Conservation (phyloP, 1,140 invertebrate genomes). For the Dinoponera quadriceps region DNA sequence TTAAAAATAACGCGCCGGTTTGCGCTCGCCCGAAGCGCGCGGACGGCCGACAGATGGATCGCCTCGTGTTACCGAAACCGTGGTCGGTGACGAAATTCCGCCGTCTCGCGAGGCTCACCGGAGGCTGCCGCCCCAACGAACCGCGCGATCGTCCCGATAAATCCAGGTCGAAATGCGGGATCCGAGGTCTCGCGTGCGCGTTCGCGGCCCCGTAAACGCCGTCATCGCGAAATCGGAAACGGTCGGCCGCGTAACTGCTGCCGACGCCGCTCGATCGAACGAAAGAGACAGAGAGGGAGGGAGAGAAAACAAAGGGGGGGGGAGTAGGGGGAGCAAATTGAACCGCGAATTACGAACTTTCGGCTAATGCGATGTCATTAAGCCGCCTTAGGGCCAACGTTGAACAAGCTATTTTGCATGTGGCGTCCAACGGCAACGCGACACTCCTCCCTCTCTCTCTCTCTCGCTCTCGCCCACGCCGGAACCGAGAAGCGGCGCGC, state of each 20-base stretch:
- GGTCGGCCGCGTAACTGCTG: not conserved
- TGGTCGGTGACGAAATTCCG: not conserved
- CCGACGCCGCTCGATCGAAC: not conserved
- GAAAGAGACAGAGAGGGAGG: not conserved
- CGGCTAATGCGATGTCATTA: conserved; percentile 53
- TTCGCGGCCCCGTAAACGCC: not conserved
- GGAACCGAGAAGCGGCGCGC: not conserved
- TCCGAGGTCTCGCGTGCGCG: not conserved
- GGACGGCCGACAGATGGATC: not conserved
- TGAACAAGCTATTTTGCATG: conserved; percentile 51
- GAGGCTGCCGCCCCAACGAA: too few species aligned
- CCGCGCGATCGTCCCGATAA: not conserved
- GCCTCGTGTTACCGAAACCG: not conserved
- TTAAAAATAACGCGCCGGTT: conserved; percentile 77
- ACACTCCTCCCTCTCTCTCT: not conserved
- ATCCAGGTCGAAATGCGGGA: conserved; percentile 14
- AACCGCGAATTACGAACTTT: conserved; percentile 27
- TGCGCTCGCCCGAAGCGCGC: not conserved
- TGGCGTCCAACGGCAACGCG: not conserved
- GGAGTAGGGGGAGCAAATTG: not conserved
- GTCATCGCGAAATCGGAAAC: conserved; percentile 3
- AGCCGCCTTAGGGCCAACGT: conserved; percentile 1
- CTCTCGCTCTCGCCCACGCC: conserved; percentile 36
- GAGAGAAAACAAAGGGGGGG: too few species aligned
- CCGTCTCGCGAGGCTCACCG: not conserved